A percentile compares a stretch with the other conserved stretches of the same genome.
These are phyloP conservation scores for Thymelicus lineola DNA, from an alignment of 2,888 invertebrate genomes.

Conservation along the genomic window DNA sequence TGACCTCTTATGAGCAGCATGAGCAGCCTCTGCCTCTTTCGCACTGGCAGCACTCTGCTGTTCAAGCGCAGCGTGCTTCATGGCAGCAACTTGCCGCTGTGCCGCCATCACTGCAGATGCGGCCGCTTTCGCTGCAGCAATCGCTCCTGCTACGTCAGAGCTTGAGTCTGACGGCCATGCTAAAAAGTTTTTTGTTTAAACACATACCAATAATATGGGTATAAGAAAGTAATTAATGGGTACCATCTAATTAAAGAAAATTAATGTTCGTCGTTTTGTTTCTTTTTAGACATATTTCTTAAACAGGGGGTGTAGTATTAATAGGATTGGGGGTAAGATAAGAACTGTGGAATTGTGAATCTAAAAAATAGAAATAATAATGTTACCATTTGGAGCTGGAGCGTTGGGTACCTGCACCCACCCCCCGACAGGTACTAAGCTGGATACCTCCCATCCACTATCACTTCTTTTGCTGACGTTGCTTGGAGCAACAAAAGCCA, in stretches of 20 bases:
- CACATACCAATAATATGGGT: too few relatives aligned
- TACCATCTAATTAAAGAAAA: too few relatives aligned
- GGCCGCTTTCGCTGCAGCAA: conserved; percentile 90
- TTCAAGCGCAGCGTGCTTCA: conserved; percentile 89
- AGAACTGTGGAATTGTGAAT: too few relatives aligned
- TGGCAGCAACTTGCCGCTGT: conserved; percentile 89
- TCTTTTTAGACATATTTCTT: too few relatives aligned
- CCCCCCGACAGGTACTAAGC: conserved; percentile 47
- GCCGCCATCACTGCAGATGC: conserved; percentile 89
- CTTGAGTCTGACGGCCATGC: conserved; percentile 73
- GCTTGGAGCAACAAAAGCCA: conserved; percentile 42
- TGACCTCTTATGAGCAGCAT: conserved; percentile 84
- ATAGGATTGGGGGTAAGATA: too few relatives aligned
- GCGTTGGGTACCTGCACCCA: conserved; percentile 45
- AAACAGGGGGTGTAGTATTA: too few relatives aligned
- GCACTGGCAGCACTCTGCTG: conserved; percentile 90
- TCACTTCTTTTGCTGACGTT: conserved; percentile 65
- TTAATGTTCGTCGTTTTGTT: too few relatives aligned
- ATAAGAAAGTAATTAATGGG: too few relatives aligned
- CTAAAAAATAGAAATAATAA: background rate
- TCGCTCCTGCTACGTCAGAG: conserved; percentile 89
- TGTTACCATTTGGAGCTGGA: conserved; percentile 37
- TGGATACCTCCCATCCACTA: conserved; percentile 48
- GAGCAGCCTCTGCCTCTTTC: conserved; percentile 89
- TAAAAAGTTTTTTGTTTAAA: conserved; percentile 17